These are phyloP conservation scores for Nemoura dubitans DNA, from an alignment of 2,888 invertebrate genomes.

Conservation along the genomic window DNA sequence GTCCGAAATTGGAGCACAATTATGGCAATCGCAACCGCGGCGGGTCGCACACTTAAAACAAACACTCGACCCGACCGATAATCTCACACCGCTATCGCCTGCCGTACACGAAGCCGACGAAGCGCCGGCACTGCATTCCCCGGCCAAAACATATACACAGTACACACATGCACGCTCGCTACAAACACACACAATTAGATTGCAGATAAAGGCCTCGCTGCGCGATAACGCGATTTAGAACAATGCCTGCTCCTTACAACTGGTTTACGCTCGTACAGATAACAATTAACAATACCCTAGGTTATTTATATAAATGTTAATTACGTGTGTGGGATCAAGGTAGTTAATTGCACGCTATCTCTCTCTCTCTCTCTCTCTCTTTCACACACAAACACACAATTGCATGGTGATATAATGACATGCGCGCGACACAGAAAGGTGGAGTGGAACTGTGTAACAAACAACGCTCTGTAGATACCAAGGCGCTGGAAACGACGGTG, in stretches of 20 bases:
- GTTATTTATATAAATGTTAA: background rate
- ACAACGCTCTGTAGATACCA: background rate
- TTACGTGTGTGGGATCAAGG: background rate
- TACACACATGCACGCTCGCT: no score
- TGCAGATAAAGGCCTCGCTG: background rate
- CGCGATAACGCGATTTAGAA: background rate
- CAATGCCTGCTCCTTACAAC: background rate
- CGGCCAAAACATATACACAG: background rate
- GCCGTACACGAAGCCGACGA: background rate
- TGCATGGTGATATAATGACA: background rate
- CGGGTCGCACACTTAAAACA: background rate
- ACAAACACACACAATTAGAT: background rate
- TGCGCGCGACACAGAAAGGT: background rate
- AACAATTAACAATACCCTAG: constrained; percentile 12
- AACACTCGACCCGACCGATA: background rate
- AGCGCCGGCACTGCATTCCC: background rate
- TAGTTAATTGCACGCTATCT: background rate
- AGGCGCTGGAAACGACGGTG: background rate
- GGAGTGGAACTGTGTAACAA: background rate
- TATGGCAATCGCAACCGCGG: background rate
- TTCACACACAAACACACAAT: background rate
- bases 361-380: background rate
- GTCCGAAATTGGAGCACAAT: background rate
- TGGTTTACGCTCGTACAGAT: background rate
- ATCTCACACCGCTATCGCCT: background rate